A percentile compares a stretch with the other conserved stretches of the same genome.
Evolutionary conservation across 1,140 invertebrate genomes (phyloP).

Genomic region (Philaenus spumarius): DNA sequence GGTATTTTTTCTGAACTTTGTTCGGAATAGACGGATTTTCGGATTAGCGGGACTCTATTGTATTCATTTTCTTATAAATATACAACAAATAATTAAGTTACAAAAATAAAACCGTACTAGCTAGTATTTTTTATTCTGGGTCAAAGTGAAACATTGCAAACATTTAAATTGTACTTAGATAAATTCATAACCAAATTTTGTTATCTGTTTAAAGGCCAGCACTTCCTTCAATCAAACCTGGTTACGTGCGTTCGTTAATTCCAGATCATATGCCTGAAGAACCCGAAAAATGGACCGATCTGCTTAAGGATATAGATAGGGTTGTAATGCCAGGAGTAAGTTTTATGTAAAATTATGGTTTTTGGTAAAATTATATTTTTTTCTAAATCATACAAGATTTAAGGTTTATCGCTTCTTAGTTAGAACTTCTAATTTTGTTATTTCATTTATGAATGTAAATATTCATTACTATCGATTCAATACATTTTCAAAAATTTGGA

Average conservation of each 20-base stretch:
- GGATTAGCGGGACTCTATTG: too few relatives aligned
- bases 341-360: too few relatives aligned
- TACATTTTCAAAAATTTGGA: not conserved
- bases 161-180: not conserved
- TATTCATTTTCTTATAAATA: too few relatives aligned
- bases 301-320: conserved; percentile 74
- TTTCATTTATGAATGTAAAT: not conserved
- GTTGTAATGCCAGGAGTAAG: conserved; percentile 79
- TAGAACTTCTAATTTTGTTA: not conserved
- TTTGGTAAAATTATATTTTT: too few relatives aligned
- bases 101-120: too few relatives aligned
- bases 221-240: conserved; percentile 66
- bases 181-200: not conserved
- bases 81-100: too few relatives aligned
- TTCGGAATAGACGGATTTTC: too few relatives aligned
- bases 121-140: too few relatives aligned
- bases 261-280: conserved; percentile 68
- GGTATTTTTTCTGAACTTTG: too few relatives aligned
- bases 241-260: conserved; percentile 64
- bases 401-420: not conserved
- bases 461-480: not conserved
- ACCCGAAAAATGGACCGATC: conserved; percentile 72
- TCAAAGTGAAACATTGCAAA: not conserved
- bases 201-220: conserved; percentile 47
- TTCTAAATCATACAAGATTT: not conserved